These are phyloP conservation scores for Drosophila willistoni DNA, from an alignment of 1,140 invertebrate species.

Conservation along the genomic window DNA sequence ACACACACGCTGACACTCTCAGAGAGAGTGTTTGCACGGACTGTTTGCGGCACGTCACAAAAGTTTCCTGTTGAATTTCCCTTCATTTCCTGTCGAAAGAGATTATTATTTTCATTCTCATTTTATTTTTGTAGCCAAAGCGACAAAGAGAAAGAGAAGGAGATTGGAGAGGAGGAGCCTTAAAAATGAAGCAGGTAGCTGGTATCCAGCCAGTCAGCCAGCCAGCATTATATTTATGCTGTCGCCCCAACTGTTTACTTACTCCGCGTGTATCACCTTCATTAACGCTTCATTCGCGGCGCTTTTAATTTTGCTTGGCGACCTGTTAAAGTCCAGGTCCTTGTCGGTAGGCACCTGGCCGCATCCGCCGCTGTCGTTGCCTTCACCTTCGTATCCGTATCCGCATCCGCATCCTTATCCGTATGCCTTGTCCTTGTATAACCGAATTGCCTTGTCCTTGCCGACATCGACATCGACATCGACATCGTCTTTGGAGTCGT, in stretches of 20 bases:
- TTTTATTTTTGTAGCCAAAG: slow-evolving; percentile 59
- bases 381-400: slow-evolving; percentile 27
- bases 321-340: slow-evolving; percentile 50
- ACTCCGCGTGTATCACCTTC: slow-evolving; percentile 52
- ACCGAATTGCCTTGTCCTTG: slow-evolving; percentile 11
- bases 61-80: slow-evolving; percentile 80
- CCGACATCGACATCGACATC: slow-evolving; percentile 21
- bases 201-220: not conserved
- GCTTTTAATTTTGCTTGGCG: slow-evolving; percentile 56
- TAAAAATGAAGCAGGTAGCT: not conserved
- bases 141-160: slow-evolving; percentile 38
- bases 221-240: slow-evolving; percentile 52
- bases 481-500: slow-evolving; percentile 1
- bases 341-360: slow-evolving; percentile 38
- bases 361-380: slow-evolving; percentile 3
- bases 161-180: slow-evolving; percentile 4
- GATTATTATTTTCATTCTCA: slow-evolving; percentile 74
- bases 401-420: slow-evolving; percentile 40
- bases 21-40: slow-evolving; percentile 53
- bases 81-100: slow-evolving; percentile 77
- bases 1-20: slow-evolving; percentile 1
- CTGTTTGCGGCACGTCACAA: slow-evolving; percentile 77
- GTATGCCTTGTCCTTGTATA: slow-evolving; percentile 16
- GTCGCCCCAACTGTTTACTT: slow-evolving; percentile 60
- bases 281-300: slow-evolving; percentile 73